Conservation (phyloP, 2,888 invertebrate species). For the Encarsia formosa region DNA sequence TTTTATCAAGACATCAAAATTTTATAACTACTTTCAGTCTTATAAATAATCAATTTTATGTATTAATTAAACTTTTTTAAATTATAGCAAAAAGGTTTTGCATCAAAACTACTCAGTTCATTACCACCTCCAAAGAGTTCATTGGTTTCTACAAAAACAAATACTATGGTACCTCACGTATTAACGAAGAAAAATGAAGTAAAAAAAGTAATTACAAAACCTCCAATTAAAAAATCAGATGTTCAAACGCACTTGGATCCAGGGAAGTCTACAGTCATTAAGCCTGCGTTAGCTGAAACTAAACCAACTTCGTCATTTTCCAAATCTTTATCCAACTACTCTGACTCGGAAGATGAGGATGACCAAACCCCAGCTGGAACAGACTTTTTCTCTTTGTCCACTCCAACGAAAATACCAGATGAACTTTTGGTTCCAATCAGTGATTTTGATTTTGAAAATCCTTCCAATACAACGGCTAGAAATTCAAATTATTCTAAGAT, state of each 20-base stretch:
- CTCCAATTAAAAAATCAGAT: slow-evolving; percentile 37
- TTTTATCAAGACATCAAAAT: slow-evolving; percentile 10
- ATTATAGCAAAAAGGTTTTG: slow-evolving; percentile 54
- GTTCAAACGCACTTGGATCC: no score
- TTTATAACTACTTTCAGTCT: background rate
- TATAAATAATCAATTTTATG: slow-evolving; percentile 3
- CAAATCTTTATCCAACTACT: slow-evolving; percentile 36
- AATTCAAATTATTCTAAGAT: background rate
- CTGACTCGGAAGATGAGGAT: slow-evolving; percentile 47
- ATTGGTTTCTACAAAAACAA: slow-evolving; percentile 38
- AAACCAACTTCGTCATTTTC: slow-evolving; percentile 17
- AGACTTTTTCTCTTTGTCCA: slow-evolving; percentile 47
- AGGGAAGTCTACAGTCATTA: no score
- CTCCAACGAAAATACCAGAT: slow-evolving; percentile 20
- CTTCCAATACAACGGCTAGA: background rate
- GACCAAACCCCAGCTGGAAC: slow-evolving; percentile 25
- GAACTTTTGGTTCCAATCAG: slow-evolving; percentile 3
- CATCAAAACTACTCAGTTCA: slow-evolving; percentile 63
- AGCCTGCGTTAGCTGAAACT: no score
- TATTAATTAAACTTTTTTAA: slow-evolving; percentile 19
- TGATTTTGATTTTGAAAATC: slow-evolving; percentile 8
- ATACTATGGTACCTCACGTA: slow-evolving; percentile 52
- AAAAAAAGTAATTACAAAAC: background rate
- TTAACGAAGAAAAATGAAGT: slow-evolving; percentile 44
- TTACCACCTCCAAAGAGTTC: slow-evolving; percentile 65